phyloP scores from a whole-genome alignment of 1,140 invertebrate genomes.

The Saccostrea glomerata region DNA sequence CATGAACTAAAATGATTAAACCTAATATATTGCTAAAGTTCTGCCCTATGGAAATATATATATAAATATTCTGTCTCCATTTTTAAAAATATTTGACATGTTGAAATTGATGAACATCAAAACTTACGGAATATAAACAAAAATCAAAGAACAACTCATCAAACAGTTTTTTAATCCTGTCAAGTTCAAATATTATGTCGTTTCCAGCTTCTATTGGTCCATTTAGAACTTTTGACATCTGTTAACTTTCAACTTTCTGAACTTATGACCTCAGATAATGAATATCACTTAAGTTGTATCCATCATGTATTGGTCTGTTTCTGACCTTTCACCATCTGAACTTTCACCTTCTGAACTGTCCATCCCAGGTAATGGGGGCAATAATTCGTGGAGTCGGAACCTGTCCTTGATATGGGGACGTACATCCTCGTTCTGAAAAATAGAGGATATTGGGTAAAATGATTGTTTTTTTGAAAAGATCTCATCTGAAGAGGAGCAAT shows the following conservation, averaged over 20 bases:
- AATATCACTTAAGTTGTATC: too few relatives aligned
- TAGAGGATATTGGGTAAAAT: slow-evolving; percentile 12
- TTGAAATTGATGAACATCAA: neutral
- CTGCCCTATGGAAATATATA: slow-evolving; percentile 1
- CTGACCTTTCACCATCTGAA: neutral
- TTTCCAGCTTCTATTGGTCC: too few relatives aligned
- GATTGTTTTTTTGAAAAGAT: neutral
- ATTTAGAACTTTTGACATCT: too few relatives aligned
- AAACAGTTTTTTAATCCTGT: neutral
- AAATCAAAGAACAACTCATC: neutral
- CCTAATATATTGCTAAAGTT: neutral
- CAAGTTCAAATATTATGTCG: too few relatives aligned
- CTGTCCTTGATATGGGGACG: slow-evolving; percentile 93
- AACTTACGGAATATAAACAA: neutral
- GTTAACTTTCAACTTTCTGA: too few relatives aligned
- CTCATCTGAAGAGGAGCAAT: too few relatives aligned
- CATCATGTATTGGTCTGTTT: neutral
- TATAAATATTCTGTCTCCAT: neutral
- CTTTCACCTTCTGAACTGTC: neutral
- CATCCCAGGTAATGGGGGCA: slow-evolving; percentile 83
- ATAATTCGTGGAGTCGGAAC: slow-evolving; percentile 92
- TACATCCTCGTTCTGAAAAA: slow-evolving; percentile 92
- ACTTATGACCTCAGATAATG: too few relatives aligned
- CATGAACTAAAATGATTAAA: too few relatives aligned
- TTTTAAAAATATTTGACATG: neutral